phyloP scores from a whole-genome alignment of 2,888 invertebrate species.

The Mythimna vitellina region DNA sequence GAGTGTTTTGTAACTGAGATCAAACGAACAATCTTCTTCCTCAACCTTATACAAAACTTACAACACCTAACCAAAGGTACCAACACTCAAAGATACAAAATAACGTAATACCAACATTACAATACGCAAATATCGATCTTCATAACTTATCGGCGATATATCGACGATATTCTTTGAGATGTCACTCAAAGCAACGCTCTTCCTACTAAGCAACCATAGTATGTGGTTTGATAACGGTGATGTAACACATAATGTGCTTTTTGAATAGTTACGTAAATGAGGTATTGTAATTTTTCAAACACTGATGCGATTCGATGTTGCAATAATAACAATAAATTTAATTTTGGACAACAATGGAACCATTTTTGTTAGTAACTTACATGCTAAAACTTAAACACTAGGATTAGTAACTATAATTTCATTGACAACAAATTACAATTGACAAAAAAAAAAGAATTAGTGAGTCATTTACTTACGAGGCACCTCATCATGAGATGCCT shows the following conservation, averaged over 20 bases:
- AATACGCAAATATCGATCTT: constrained; percentile 36
- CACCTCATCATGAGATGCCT: too few relatives aligned
- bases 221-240: constrained; percentile 41
- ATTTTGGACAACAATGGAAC: too few relatives aligned
- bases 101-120: constrained; percentile 41
- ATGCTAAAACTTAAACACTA: too few relatives aligned
- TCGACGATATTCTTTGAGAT: constrained; percentile 23
- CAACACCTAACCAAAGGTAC: constrained; percentile 8
- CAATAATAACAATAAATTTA: too few relatives aligned
- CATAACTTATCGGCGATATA: constrained; percentile 47
- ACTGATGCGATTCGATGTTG: constrained; percentile 11
- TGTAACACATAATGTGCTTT: constrained; percentile 12
- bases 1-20: not conserved
- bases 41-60: constrained; percentile 7
- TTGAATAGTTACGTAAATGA: constrained; percentile 28
- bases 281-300: constrained; percentile 35
- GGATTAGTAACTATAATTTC: too few relatives aligned
- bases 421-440: too few relatives aligned
- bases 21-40: not conserved
- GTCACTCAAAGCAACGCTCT: constrained; percentile 25
- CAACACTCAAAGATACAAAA: constrained; percentile 10
- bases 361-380: too few relatives aligned
- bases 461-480: too few relatives aligned
- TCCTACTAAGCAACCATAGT: constrained; percentile 32
- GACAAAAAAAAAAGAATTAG: too few relatives aligned